Base-by-base conservation (phyloP, 2,888 invertebrate species). In the Gastrophysa polygoni region DNA sequence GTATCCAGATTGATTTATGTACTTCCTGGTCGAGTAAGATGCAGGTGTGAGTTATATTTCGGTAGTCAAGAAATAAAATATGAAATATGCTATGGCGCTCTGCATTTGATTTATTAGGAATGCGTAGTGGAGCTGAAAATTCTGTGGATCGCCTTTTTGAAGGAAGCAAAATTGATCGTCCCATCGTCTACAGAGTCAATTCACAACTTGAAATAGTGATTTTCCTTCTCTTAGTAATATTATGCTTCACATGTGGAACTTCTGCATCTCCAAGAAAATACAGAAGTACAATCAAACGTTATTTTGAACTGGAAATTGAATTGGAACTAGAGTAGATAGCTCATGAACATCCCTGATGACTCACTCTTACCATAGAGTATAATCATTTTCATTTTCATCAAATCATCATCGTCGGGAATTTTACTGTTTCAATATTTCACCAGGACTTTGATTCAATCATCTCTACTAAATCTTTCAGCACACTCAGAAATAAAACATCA, bases 41-140 rank as follows among this genome's bases (percentile, higher is more conserved):
- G 76, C 78, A 79, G 79, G 79, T 79, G 79, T 79, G 77, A 79
- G 75, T 77, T 78, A 78, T 76, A 74, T 47, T 48, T 44, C 38
- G 52, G 56, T 47, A 76, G 72, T 66, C 71, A 72, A 67, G 72
- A 76, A 79, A 78, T 79, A 79, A 80, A 80, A 80, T 78, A 79
- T 78, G 79, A 80, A 80, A 79, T 79, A 80, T 78, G 75, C 77
- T 75, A 75, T 71, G 62, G 49, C 59, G 51, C 63, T 48, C 59
- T 24, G 56, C 71, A 73, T 75, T 76, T 80, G 80, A 80, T 81
- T 81, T 81, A 81, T 81, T 79, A 78, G 75, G 74, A 74, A 49
- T 75, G 76, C 75, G 77, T 78, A 77, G 74, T 74, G 51, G 75
- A 76, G 75, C 78, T 77, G 77, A 78, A 78, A 78, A 80, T 76